Evolutionary conservation across 2,113 vertebrate genomes (phyloP), one percentile per base, ranked within the genome.

Genomic region (Epinephelus fuscoguttatus): DNA sequence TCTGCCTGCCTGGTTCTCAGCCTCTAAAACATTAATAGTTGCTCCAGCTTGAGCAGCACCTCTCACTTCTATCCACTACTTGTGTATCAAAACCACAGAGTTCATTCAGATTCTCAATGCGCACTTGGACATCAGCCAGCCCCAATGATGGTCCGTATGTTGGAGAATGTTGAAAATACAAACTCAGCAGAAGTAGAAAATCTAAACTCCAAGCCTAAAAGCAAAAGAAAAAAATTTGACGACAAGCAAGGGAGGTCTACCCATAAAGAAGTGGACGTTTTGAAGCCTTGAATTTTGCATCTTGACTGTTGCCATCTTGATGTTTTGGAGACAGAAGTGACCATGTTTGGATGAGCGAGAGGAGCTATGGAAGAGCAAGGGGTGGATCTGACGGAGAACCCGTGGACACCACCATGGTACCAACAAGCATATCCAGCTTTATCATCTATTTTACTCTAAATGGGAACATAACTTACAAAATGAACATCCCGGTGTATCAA

Each of bases 21-120:
- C 12, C 14, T 83, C 15, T 42, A 55, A 52, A 66, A 71, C 15
- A 60, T 25, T 14, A 37, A 27, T 27, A 8, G 45, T 42, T 19
- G 19, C 25, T 30, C 8, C 18, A 53, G 30, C 5, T 14, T 23
- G 56, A 71, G 66, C 27, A n/a, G 30, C 2, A 19, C 49, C 4
- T 74, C 30, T 17, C 25, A 45, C 63, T 57, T 84, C 17, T 33
- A 30, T 62, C 50, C 5, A 63, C 13, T 52, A n/a, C 42, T 37
- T 4, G 2, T 42, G 13, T 2, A 49, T 62, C 0, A 53, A 52
- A 78, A 3, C 40, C n/a, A 21, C 1, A 27, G 3, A 37, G 47
- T 25, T 37, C 10, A 62, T 50, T 27, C 45, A 49, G 53, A 49
- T 55, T 25, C 15, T n/a, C 14, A 18, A 37, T 40, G 23, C 11